Conservation (phyloP, 2,888 invertebrate species). For the Gisinianus flammeolus region DNA sequence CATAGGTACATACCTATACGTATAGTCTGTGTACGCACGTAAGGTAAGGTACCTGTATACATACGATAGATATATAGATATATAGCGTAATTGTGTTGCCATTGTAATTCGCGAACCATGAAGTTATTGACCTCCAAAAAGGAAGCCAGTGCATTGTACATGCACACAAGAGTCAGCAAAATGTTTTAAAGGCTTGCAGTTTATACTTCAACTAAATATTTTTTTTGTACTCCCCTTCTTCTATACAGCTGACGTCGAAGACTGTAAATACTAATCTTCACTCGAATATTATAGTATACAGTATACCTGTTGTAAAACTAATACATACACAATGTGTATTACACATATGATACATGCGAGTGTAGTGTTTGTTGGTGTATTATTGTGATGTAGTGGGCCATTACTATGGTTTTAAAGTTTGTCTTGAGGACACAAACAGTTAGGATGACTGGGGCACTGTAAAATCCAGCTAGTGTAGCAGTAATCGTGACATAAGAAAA, state of each 20-base stretch:
- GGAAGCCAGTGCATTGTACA: constrained; percentile 31
- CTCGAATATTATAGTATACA: background rate
- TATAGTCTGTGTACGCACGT: background rate
- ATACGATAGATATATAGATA: background rate
- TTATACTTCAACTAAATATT: constrained; percentile 4
- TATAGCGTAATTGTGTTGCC: background rate
- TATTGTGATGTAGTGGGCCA: constrained; percentile 7
- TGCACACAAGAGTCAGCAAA: background rate
- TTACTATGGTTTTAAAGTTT: background rate
- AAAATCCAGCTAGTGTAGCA: constrained; percentile 7
- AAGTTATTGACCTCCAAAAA: constrained; percentile 44
- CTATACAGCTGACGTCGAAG: background rate
- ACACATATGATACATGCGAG: background rate
- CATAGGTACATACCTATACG: background rate
- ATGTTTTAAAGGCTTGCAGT: constrained; percentile 1
- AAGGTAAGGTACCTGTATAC: background rate
- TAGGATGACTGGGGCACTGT: constrained; percentile 18
- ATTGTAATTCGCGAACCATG: constrained; percentile 27
- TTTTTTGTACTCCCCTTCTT: background rate
- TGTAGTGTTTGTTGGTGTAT: background rate
- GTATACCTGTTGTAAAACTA: no score
- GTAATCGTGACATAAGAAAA: background rate
- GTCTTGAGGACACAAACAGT: constrained; percentile 16
- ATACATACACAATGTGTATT: background rate
- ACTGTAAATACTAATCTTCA: background rate